These are phyloP conservation scores for Hippocampus guttulatus DNA, from an alignment of 2,113 vertebrate genomes.

Conservation along the genomic window DNA sequence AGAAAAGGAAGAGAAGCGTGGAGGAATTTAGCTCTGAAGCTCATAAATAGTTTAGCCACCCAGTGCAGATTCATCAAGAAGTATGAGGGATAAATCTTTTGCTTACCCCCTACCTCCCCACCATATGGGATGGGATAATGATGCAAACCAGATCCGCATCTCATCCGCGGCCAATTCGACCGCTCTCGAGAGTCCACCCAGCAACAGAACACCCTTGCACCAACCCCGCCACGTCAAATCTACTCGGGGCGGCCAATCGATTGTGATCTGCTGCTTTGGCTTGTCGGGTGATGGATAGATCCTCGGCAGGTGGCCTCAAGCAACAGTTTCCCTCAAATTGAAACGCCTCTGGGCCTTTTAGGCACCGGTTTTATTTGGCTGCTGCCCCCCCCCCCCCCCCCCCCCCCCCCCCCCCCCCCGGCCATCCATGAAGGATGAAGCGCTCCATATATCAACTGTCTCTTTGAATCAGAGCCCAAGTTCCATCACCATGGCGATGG, in stretches of 20 bases:
- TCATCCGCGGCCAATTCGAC: constrained; percentile 6
- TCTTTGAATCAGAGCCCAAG: constrained; percentile 54
- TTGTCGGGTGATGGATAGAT: constrained; percentile 54
- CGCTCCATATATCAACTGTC: constrained; percentile 66
- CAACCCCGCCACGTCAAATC: constrained; percentile 28
- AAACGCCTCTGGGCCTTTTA: constrained; percentile 53
- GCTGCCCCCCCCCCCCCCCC: constrained; percentile 47
- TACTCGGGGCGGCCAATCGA: constrained; percentile 27
- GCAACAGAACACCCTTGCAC: constrained; percentile 16
- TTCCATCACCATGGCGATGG: constrained; percentile 69
- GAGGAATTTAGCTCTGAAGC: constrained; percentile 73
- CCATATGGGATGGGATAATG: constrained; percentile 31
- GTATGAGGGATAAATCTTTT: constrained; percentile 74
- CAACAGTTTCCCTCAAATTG: constrained; percentile 66
- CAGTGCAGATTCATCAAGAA: constrained; percentile 79
- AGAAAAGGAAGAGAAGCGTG: constrained; percentile 69
- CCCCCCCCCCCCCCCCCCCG: constrained; percentile 53
- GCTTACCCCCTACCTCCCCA: constrained; percentile 42
- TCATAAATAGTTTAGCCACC: constrained; percentile 82
- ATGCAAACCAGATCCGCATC: constrained; percentile 23
- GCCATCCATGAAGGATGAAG: constrained; percentile 61
- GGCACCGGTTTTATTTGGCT: constrained; percentile 61
- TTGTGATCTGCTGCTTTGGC: constrained; percentile 52
- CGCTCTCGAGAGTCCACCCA: constrained; percentile 10
- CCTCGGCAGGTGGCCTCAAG: constrained; percentile 37